A percentile compares a stretch with the other conserved stretches of the same genome.
These are phyloP conservation scores for Myxocyprinus asiaticus DNA, from an alignment of 2,113 vertebrate species.

Conservation along the genomic window DNA sequence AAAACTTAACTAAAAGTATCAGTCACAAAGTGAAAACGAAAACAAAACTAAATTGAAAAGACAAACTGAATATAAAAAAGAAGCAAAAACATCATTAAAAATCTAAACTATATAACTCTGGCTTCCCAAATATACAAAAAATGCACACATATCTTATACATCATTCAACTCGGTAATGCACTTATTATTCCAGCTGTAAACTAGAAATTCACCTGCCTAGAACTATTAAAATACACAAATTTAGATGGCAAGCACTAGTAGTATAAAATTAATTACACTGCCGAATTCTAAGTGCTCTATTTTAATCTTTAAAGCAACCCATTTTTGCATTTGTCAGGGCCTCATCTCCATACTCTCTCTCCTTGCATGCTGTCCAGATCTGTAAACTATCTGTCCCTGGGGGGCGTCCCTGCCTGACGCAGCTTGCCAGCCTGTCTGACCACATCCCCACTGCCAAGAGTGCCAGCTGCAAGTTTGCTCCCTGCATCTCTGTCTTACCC, in stretches of 20 bases:
- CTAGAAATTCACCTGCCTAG: background rate
- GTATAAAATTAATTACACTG: conserved; percentile 33
- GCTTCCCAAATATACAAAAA: no score
- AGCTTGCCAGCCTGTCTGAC: conserved; percentile 73
- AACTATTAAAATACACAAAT: background rate
- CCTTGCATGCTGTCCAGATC: conserved; percentile 35
- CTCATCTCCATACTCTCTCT: conserved; percentile 36
- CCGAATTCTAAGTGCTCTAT: conserved; percentile 39
- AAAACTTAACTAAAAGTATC: no score
- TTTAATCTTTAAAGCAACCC: conserved; percentile 33
- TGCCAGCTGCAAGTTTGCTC: conserved; percentile 74
- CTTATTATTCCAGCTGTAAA: background rate
- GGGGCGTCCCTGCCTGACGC: conserved; percentile 67
- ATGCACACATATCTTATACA: background rate
- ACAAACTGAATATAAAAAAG: no score
- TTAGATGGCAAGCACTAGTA: conserved; percentile 3
- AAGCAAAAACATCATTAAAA: no score
- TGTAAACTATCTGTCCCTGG: conserved; percentile 65
- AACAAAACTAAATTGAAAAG: no score
- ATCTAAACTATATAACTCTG: no score
- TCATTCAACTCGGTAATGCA: no score
- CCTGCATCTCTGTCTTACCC: conserved; percentile 53
- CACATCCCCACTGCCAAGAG: conserved; percentile 71
- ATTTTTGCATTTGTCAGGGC: conserved; percentile 42
- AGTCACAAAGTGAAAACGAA: no score